Percentiles rank a stretch among this genome's conserved stretches.
phyloP scores from a whole-genome alignment of 2,888 invertebrate genomes.

The Elmis aenea region DNA sequence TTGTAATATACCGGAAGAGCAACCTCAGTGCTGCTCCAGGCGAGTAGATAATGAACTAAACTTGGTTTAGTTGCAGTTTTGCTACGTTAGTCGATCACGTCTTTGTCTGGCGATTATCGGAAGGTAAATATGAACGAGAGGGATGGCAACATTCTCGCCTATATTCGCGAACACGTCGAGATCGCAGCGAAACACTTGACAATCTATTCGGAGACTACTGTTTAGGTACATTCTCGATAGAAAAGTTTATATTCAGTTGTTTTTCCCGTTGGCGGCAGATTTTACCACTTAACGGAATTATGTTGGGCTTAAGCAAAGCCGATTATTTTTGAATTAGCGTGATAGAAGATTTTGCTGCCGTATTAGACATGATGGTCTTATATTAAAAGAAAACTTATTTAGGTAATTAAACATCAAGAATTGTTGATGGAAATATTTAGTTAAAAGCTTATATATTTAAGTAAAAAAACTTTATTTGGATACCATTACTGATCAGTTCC shows the following conservation, averaged over 20 bases:
- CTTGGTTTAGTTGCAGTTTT: constrained; percentile 16
- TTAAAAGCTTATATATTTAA: too few species aligned
- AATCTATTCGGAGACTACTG: constrained; percentile 30
- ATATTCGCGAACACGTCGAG: too few species aligned
- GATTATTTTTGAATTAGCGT: constrained; percentile 22
- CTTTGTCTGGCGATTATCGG: too few species aligned
- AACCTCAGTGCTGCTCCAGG: constrained; percentile 29
- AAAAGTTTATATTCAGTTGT: constrained; percentile 17
- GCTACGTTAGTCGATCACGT: constrained; percentile 14
- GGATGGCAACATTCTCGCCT: background rate
- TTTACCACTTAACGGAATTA: constrained; percentile 31
- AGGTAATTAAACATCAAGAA: background rate
- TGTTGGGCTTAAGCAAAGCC: constrained; percentile 28
- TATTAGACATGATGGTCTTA: too few species aligned
- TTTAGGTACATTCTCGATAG: constrained; percentile 26
- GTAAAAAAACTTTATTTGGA: too few species aligned
- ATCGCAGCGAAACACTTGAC: constrained; percentile 31
- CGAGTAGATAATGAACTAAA: constrained; percentile 29
- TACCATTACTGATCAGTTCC: too few species aligned
- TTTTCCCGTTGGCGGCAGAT: constrained; percentile 24
- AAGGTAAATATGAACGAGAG: constrained; percentile 1
- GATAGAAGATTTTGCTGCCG: constrained; percentile 14
- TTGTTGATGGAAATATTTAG: background rate
- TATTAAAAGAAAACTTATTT: constrained; percentile 1
- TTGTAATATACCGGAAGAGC: constrained; percentile 36